These are phyloP conservation scores for Euzetes globulus DNA, from an alignment of 2,888 invertebrate species.

Conservation along the genomic window DNA sequence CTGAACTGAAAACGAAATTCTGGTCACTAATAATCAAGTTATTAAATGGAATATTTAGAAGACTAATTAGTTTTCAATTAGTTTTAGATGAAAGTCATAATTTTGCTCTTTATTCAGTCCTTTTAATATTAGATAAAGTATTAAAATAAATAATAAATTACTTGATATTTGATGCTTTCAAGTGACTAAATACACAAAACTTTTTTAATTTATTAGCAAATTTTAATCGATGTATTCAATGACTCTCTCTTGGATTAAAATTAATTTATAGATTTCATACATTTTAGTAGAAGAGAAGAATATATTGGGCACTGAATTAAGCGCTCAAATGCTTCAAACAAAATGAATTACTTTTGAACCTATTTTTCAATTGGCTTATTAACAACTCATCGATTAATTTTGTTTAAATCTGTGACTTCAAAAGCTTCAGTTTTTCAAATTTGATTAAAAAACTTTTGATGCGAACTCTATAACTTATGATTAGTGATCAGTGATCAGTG, in stretches of 20 bases:
- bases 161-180: neutral
- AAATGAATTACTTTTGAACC: neutral
- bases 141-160: neutral
- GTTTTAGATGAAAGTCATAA: too few relatives aligned
- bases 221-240: neutral
- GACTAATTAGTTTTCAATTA: too few relatives aligned
- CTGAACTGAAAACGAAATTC: too few relatives aligned
- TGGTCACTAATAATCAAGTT: too few relatives aligned
- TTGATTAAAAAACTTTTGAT: too few relatives aligned
- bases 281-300: neutral
- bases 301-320: neutral
- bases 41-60: too few relatives aligned
- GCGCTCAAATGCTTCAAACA: neutral
- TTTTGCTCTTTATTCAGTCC: too few relatives aligned
- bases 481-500: too few relatives aligned
- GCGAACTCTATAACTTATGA: too few relatives aligned
- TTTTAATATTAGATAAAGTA: neutral
- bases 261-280: neutral
- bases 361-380: neutral
- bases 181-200: neutral
- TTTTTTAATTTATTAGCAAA: slow-evolving; percentile 10
- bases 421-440: neutral
- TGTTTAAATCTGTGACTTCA: neutral
- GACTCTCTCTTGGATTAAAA: neutral
- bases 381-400: neutral